Conservation (phyloP, 2,113 vertebrate genomes). For the Uria aalge region DNA sequence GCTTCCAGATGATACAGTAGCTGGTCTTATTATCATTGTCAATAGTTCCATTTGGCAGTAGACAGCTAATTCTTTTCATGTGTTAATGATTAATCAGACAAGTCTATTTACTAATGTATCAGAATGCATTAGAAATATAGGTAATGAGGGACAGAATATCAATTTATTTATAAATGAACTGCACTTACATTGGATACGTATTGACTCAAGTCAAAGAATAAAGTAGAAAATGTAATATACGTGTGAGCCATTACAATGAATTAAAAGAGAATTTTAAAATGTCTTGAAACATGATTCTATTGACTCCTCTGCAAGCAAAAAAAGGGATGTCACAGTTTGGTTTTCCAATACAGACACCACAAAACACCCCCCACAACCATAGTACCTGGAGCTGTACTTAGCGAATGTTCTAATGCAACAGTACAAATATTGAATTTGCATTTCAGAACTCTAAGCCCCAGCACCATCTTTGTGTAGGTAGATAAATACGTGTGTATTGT, state of each 20-base stretch:
- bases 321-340: constrained; percentile 47
- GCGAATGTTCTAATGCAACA: background rate
- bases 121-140: constrained; percentile 99
- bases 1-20: constrained; percentile 71
- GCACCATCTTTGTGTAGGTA: background rate
- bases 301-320: constrained; percentile 56
- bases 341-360: constrained; percentile 67
- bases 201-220: constrained; percentile 95
- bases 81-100: constrained; percentile 91
- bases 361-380: background rate
- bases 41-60: constrained; percentile 96
- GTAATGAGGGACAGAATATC: constrained; percentile 98
- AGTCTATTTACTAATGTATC: constrained; percentile 89
- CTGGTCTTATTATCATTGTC: constrained; percentile 92
- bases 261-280: constrained; percentile 76
- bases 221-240: constrained; percentile 93
- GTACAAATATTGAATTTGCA: background rate
- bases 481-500: background rate
- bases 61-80: constrained; percentile 88
- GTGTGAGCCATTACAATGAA: constrained; percentile 80
- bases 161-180: constrained; percentile 99
- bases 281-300: constrained; percentile 76
- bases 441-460: background rate
- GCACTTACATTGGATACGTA: constrained; percentile 92
- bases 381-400: background rate